Base-by-base conservation (phyloP, 2,888 invertebrate species). In the Aspidiotus rigidus region DNA sequence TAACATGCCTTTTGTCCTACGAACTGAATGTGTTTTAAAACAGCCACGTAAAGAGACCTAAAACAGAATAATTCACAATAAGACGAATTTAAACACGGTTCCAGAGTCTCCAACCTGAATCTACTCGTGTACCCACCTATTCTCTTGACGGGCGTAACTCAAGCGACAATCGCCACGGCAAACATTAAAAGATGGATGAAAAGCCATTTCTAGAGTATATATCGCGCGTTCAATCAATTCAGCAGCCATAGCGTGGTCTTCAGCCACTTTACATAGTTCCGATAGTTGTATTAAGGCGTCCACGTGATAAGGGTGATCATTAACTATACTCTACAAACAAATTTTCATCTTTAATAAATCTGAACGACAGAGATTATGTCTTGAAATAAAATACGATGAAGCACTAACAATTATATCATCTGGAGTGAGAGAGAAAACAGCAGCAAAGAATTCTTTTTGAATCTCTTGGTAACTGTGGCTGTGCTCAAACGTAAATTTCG, bases 1-100 rank as follows among this genome's bases (percentile, higher is more conserved):
- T 88, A 86, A 77, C 91, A 92, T 7, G 91, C 90, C 72, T 89
- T 81, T 71, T 86, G 86, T 41, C 89, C 88, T 69, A 92, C 83
- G 76, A 87, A 89, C 70, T 83, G 81, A 72, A 92, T 80, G 77
- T 92, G 90, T 75, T 89, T 89, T 77, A 92, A 92, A 39, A 93
- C 78, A 0, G 90, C 86, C 70, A 93, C 83, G 76, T 85, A 93
- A 72, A 93, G 82, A 7, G 88, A 83, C 73, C 90, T 85, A 76
- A n/a, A 28, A 28, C 28, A 28, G 28, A 28, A 28, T 28, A 28
- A 28, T 28, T 28, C 28, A 28, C 28, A 28, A 28, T 28, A 3
- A 3, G 28, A 28, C 28, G 28, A 28, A 28, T 28, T 28, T 28
- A 5, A 28, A 28, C 28, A 28, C 28, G 28, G 28, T 28, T 28